These are phyloP conservation scores for Atta colombica DNA, from an alignment of 1,140 invertebrate species.

Conservation along the genomic window DNA sequence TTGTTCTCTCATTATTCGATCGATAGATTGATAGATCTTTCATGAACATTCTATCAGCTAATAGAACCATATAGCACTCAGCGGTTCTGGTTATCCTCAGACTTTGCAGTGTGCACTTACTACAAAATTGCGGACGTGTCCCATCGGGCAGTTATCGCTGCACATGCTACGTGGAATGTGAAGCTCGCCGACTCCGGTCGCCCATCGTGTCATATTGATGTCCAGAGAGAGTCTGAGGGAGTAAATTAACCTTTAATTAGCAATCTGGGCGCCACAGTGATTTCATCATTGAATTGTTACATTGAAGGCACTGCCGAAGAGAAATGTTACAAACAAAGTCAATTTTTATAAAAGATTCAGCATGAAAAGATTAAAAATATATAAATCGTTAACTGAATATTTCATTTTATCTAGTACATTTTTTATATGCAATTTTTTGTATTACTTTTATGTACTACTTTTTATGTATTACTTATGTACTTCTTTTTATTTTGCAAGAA, in stretches of 20 bases:
- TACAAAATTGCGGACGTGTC: conserved; percentile 88
- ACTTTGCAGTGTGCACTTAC: conserved; percentile 78
- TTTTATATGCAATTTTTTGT: background rate
- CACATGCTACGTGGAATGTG: conserved; percentile 89
- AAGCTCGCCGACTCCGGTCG: conserved; percentile 75
- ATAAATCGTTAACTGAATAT: background rate
- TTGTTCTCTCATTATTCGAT: conserved; percentile 8
- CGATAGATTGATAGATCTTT: background rate
- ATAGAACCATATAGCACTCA: conserved; percentile 22
- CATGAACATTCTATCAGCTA: conserved; percentile 7
- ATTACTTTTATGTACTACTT: background rate
- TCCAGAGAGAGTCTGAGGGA: conserved; percentile 82
- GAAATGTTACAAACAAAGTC: background rate
- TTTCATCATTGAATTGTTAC: conserved; percentile 13
- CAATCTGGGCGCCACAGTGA: background rate
- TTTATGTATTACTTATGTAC: background rate
- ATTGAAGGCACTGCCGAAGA: background rate
- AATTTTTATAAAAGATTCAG: background rate
- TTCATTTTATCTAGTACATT: background rate
- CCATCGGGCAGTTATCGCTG: conserved; percentile 89
- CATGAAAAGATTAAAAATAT: background rate
- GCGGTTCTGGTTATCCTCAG: conserved; percentile 33
- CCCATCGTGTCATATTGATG: conserved; percentile 85
- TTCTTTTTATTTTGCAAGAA: background rate
- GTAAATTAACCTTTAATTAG: conserved; percentile 40